Base-by-base conservation (phyloP, 2,888 invertebrate genomes). In the Dryobotodes eremita region DNA sequence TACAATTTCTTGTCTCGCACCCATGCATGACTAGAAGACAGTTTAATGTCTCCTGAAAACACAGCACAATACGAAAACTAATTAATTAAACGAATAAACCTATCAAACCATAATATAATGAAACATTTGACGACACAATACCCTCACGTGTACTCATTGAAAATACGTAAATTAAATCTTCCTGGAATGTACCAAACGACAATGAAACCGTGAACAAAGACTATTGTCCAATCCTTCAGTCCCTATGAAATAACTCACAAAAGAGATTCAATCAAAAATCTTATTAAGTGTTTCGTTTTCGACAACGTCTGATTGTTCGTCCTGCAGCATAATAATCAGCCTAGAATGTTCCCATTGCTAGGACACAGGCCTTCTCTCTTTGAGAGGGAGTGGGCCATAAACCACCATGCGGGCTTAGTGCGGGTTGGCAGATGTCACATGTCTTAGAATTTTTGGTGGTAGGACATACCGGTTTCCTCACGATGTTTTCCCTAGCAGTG, bases 131-230 rank as follows among this genome's bases (percentile, higher is more conserved):
- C 8, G 46, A 50, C 50, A 72, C 50, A 59, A 75, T 69, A 64
- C 17, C 20, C 15, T 50, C 50, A 46, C 31, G 46, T 42, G 36
- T 66, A 23, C 10, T 50, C 72, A 85, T 83, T 62, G 57, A 66
- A 70, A 64, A 70, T 59, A 48, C 15, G 68, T 72, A 61, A 79
- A 74, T 71, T 68, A 68, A 71, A 71, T 46, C 55, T 72, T 46
- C n/a, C 65, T 48, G 72, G 7, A 62, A 31, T 36, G 46, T 50
- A 72, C 20, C 55, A 66, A 57, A n/a, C 36, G 53, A 42, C 59
- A 85, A 69, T 81, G 59, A 75, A 74, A 57, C 31, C 31, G 50
- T 71, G 23, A 23, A 85, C 68, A 75, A 71, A 82, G 68, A n/a
- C 59, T 64, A 76, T 76, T 83, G 82, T 85, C 46, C 55, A 57